phyloP scores from a whole-genome alignment of 2,113 vertebrate genomes.

The Rattus rattus region DNA sequence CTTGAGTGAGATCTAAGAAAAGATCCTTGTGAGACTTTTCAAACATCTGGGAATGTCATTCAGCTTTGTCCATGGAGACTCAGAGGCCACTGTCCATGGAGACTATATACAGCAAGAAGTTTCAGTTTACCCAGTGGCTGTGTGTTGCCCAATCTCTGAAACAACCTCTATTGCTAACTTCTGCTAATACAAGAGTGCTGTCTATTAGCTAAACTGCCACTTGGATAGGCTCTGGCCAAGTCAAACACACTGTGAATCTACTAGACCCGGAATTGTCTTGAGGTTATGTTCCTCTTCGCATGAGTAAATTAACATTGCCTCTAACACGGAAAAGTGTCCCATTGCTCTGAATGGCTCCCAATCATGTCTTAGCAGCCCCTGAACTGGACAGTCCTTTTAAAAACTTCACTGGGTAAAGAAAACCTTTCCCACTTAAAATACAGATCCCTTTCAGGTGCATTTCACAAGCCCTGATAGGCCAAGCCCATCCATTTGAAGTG shows the following conservation, averaged over 20 bases:
- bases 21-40: neutral
- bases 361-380: neutral
- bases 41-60: neutral
- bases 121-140: neutral
- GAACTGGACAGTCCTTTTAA: neutral
- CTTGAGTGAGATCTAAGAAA: neutral
- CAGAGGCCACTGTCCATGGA: neutral
- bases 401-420: neutral
- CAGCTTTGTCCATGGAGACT: neutral
- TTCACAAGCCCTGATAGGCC: neutral
- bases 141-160: neutral
- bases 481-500: neutral
- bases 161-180: neutral
- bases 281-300: neutral
- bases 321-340: neutral
- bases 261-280: neutral
- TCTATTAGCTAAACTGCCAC: neutral
- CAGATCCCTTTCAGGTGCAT: neutral
- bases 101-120: neutral
- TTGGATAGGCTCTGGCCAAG: neutral
- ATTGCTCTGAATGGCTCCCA: neutral
- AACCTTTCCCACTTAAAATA: neutral
- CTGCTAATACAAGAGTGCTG: neutral
- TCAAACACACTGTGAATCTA: neutral
- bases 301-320: neutral